Evolutionary conservation across 2,113 vertebrate genomes (phyloP).

Genomic region (Tychaedon coryphoeus): DNA sequence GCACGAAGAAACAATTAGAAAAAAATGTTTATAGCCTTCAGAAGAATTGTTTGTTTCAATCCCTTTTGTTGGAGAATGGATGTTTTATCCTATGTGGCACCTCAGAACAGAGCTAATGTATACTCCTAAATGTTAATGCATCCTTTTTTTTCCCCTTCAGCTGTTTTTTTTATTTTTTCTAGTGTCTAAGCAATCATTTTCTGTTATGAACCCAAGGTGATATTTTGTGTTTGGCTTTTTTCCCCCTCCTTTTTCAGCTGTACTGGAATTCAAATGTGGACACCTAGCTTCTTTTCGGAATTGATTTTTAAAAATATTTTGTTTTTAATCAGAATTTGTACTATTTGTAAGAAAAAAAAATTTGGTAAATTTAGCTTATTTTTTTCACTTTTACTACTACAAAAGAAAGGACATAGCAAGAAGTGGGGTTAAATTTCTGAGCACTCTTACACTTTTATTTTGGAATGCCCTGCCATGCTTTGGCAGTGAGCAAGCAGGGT

Average conservation of each 20-base stretch:
- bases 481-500: neutral
- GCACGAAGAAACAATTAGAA: neutral
- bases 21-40: constrained; percentile 2
- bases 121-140: neutral
- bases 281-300: neutral
- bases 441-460: neutral
- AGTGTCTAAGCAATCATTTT: neutral
- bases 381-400: neutral
- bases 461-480: neutral
- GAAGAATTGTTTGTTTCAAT: neutral
- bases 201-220: neutral
- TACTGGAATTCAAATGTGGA: neutral
- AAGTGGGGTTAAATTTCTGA: neutral
- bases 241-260: neutral
- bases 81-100: constrained; percentile 17
- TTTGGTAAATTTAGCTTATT: neutral
- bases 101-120: neutral
- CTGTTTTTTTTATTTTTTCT: neutral
- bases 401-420: neutral
- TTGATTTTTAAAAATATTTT: too few species aligned
- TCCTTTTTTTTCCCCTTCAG: neutral
- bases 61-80: neutral
- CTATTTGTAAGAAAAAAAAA: neutral
- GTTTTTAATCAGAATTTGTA: neutral
- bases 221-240: neutral